Conservation (phyloP, 2,113 vertebrate genomes). For the Camelus dromedarius region DNA sequence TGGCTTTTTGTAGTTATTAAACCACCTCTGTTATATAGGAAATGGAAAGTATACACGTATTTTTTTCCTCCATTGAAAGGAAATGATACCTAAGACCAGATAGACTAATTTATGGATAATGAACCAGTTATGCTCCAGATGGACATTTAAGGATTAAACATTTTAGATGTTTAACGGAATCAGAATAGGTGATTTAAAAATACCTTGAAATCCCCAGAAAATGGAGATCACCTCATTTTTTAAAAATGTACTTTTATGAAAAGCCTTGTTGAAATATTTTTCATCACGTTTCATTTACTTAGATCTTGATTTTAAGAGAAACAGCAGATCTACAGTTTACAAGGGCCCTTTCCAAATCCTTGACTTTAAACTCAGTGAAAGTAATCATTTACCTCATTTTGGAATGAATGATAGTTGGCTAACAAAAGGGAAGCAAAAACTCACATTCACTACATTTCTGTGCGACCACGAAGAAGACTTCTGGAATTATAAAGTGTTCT, state of each 20-base stretch:
- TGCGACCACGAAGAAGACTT: neutral
- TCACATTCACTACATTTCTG: neutral
- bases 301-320: conserved; percentile 27
- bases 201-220: neutral
- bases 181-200: neutral
- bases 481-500: conserved; percentile 48
- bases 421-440: neutral
- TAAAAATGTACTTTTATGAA: neutral
- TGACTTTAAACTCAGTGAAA: neutral
- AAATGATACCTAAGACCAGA: neutral
- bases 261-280: conserved; percentile 21
- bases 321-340: neutral
- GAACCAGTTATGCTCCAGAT: neutral
- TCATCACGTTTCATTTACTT: neutral
- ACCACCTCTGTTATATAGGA: neutral
- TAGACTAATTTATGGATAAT: neutral
- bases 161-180: conserved; percentile 33
- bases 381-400: neutral
- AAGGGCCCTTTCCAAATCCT: neutral
- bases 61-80: neutral
- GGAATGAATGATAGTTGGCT: neutral
- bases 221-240: neutral
- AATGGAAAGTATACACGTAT: neutral
- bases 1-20: neutral
- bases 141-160: conserved; percentile 1